Percentiles rank a stretch among this genome's conserved stretches.
Evolutionary conservation across 64 coral and sea anemone species (phyloP).

Genomic region (Montipora sp.): DNA sequence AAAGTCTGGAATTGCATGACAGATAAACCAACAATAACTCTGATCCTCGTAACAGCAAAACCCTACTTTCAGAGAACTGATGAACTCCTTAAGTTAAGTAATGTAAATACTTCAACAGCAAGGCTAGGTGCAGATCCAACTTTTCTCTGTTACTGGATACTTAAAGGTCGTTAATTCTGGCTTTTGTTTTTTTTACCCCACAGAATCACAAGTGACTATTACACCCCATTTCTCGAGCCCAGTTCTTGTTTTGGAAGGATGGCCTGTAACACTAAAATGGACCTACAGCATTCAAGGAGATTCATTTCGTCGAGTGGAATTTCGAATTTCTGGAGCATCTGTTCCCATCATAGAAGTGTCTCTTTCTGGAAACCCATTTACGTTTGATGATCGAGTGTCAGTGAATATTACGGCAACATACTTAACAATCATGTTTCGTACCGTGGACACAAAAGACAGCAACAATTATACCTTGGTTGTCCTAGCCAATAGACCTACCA

Average conservation of each 20-base stretch:
- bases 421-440: background rate
- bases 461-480: background rate
- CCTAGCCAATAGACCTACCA: too few relatives aligned
- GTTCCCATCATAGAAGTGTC: background rate
- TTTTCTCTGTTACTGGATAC: too few relatives aligned
- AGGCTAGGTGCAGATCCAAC: too few relatives aligned
- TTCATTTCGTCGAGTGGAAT: background rate
- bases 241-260: background rate
- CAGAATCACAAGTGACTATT: background rate
- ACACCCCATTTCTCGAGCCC: background rate
- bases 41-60: too few relatives aligned
- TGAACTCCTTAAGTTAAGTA: too few relatives aligned
- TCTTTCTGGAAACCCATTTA: background rate
- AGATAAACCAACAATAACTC: too few relatives aligned
- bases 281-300: background rate
- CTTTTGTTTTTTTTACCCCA: background rate
- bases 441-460: background rate
- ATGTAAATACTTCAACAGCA: too few relatives aligned
- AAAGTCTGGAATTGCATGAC: too few relatives aligned
- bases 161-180: too few relatives aligned
- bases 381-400: background rate
- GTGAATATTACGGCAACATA: background rate
- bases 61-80: too few relatives aligned
- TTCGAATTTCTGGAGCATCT: background rate
- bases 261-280: background rate